phyloP scores from a whole-genome alignment of 2,797 vertebrate species.

The Rhadinocentrus ornatus region DNA sequence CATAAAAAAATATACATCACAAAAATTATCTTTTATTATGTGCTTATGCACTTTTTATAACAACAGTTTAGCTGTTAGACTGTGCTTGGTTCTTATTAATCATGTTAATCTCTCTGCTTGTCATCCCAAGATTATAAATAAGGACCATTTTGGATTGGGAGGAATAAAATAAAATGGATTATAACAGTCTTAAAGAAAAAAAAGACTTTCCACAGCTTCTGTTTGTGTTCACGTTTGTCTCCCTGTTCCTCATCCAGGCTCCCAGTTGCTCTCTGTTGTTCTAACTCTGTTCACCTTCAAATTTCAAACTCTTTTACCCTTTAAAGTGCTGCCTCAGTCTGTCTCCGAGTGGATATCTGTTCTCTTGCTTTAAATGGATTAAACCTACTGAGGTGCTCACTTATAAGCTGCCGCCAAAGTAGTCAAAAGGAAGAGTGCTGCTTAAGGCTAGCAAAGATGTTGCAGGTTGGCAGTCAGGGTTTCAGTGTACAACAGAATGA shows the following conservation, averaged over 20 bases:
- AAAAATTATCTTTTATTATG: conserved; percentile 47
- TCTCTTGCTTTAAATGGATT: conserved; percentile 61
- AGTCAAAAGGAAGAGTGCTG: conserved; percentile 63
- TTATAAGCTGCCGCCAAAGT: conserved; percentile 69
- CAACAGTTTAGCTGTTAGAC: conserved; percentile 30
- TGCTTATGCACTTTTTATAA: conserved; percentile 36
- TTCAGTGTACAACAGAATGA: conserved; percentile 53
- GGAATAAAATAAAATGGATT: conserved; percentile 51
- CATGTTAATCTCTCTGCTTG: conserved; percentile 43
- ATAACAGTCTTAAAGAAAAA: conserved; percentile 46
- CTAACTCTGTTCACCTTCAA: conserved; percentile 57
- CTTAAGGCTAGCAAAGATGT: conserved; percentile 76
- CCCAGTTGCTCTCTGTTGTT: conserved; percentile 62
- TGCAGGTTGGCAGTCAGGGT: conserved; percentile 70
- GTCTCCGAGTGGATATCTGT: conserved; percentile 51
- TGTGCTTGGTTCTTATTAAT: conserved; percentile 14
- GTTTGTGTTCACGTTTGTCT: conserved; percentile 73
- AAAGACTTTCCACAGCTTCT: conserved; percentile 45
- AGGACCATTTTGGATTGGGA: conserved; percentile 41
- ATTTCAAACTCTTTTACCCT: conserved; percentile 62
- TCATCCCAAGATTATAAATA: conserved; percentile 47
- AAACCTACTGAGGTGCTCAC: conserved; percentile 75
- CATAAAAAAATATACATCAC: conserved; percentile 43
- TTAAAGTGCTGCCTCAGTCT: conserved; percentile 40
- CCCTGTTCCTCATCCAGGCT: conserved; percentile 56